Evolutionary conservation across 2,113 vertebrate species (phyloP).

Genomic region (Phrynosoma platyrhinos): DNA sequence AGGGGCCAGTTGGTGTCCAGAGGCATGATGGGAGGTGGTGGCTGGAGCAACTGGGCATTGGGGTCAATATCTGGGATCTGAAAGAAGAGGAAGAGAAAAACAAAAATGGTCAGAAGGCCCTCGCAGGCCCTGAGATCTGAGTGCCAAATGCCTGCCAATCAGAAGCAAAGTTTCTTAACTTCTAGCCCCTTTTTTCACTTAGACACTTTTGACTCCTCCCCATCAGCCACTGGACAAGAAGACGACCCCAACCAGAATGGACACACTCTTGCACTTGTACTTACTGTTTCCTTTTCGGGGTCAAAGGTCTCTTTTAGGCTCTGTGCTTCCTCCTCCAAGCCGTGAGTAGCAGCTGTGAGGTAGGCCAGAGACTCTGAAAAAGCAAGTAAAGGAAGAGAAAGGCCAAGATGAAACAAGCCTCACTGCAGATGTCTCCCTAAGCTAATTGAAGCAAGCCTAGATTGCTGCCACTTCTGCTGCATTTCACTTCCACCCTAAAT

Average conservation of each 20-base stretch:
- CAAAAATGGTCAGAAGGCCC: background rate
- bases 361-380: conserved; percentile 93
- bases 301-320: conserved; percentile 93
- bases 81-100: background rate
- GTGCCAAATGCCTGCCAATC: no score
- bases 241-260: background rate
- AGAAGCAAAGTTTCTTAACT: no score
- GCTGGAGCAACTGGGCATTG: conserved; percentile 91
- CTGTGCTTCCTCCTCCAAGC: conserved; percentile 94
- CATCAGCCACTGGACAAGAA: no score
- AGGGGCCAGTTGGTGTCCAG: conserved; percentile 98
- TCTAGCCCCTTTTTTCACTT: no score
- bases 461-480: no score
- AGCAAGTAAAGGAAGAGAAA: background rate
- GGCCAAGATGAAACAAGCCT: background rate
- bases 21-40: conserved; percentile 94
- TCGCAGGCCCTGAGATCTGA: background rate
- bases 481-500: no score
- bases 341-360: conserved; percentile 95
- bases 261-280: conserved; percentile 37
- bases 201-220: no score
- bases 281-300: conserved; percentile 92
- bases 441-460: no score
- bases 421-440: no score
- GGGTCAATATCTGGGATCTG: conserved; percentile 93